Evolutionary conservation across 2,888 invertebrate genomes (phyloP), one percentile per base, ranked within the genome.

Genomic region (Geotrupes spiniger): DNA sequence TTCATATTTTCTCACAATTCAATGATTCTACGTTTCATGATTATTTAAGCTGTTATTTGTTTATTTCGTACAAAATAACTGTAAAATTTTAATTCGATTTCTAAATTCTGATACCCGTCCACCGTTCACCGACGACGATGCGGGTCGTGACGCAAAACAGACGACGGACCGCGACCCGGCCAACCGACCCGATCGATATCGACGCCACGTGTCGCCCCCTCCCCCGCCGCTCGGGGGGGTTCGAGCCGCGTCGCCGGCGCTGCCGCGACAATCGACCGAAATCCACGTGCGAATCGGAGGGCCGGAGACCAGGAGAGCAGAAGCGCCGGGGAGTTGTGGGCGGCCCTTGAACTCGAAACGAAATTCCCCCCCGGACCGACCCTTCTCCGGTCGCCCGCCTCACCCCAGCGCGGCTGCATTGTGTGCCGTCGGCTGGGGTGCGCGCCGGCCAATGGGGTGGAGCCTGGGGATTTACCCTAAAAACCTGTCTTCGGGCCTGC

Each of bases 201-300:
- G 21, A 6, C 21, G 21, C 21, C 21, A 21, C 21, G 21, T 21
- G 21, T 21, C 21, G 21, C 6, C 21, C 48, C 51, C 57, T 52
- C 45, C 33, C 12, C 12, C 33, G 33, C 9, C 9, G 8, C 33
- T 12, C 33, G 15, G 33, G 15, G 33, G 41, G 36, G 25, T n/a
- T n/a, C n/a, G n/a, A 15, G 41, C 36, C n/a, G 14, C 11, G 17
- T 33, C 8, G 15, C 5, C 31, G 12, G 11, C 10, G 10, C 26
- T 28, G 15, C 31, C 11, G 28, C 48, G 49, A 16, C 39, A 39
- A 15, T 10, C 10, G 15, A 33, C 33, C 15, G 15, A 43, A 57
- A 61, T 57, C 58, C 61, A 57, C 65, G 63, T 63, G 67, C 66
- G 57, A 53, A 44, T 10, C 41, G 55, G 65, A 68, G 70, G 71